A percentile compares a stretch with the other conserved stretches of the same genome.
Conservation (phyloP, 2,888 invertebrate species). For the Lepidonotus clava region DNA sequence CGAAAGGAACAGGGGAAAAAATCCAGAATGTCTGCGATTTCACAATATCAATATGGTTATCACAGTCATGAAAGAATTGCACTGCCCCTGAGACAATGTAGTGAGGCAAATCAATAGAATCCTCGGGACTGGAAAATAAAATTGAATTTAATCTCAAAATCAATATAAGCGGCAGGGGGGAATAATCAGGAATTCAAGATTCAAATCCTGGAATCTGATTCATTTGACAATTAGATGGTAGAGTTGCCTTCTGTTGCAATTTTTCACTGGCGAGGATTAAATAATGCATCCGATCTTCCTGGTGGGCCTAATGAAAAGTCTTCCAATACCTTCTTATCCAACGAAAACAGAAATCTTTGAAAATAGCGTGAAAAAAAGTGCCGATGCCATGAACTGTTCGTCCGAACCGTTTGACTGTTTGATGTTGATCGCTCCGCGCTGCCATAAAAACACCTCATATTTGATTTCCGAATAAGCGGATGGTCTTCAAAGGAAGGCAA, state of each 20-base stretch:
- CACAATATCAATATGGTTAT: constrained; percentile 31
- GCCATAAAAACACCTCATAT: constrained; percentile 26
- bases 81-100: constrained; percentile 9
- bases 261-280: neutral
- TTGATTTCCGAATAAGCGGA: constrained; percentile 46
- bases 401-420: constrained; percentile 28
- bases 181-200: neutral
- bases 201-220: neutral
- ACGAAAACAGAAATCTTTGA: neutral
- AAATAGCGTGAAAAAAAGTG: neutral
- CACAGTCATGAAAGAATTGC: neutral
- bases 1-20: neutral
- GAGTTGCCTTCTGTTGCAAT: too few species aligned
- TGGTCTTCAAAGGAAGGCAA: neutral
- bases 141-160: constrained; percentile 35
- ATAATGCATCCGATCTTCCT: neutral
- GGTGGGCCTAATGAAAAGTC: neutral
- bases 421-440: neutral
- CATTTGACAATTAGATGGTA: neutral
- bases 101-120: neutral
- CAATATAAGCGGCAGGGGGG: constrained; percentile 24
- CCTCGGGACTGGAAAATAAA: constrained; percentile 19
- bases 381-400: neutral
- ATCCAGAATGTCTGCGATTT: constrained; percentile 10
- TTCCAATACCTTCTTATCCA: neutral